These are phyloP conservation scores for Sialia sialis DNA, from an alignment of 2,113 vertebrate genomes.

Conservation along the genomic window DNA sequence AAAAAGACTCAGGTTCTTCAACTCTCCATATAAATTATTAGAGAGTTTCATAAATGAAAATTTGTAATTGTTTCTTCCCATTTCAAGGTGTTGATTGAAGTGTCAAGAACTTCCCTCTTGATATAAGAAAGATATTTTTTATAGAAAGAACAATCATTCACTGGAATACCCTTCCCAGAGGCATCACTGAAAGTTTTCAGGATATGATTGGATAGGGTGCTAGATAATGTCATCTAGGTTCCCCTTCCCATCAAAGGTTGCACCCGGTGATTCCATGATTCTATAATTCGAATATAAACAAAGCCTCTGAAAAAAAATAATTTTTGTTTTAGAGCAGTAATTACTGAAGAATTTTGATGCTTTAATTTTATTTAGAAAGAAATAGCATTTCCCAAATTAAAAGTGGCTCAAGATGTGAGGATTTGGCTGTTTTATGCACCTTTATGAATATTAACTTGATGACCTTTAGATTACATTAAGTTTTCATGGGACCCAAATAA, in stretches of 20 bases:
- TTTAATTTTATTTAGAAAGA: neutral
- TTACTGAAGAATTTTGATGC: neutral
- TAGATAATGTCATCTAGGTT: neutral
- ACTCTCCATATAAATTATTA: neutral
- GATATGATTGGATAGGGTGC: accelerated
- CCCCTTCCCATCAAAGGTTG: neutral
- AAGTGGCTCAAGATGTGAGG: neutral
- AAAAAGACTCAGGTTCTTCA: neutral
- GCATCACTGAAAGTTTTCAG: neutral
- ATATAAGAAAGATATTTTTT: neutral
- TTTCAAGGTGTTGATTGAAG: neutral
- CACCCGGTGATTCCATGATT: neutral
- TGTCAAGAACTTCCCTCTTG: neutral
- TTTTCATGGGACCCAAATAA: neutral
- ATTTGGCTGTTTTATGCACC: neutral
- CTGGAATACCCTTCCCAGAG: neutral
- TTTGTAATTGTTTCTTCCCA: neutral
- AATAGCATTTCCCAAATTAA: neutral
- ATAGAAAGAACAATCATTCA: neutral
- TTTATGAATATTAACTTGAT: neutral
- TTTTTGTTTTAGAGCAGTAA: neutral
- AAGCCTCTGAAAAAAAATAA: neutral
- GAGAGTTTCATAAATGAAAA: neutral
- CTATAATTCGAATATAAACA: neutral
- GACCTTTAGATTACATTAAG: neutral